These are phyloP conservation scores for Caenorhabditis inopinata DNA, from an alignment of 1,140 invertebrate genomes.

Conservation along the genomic window DNA sequence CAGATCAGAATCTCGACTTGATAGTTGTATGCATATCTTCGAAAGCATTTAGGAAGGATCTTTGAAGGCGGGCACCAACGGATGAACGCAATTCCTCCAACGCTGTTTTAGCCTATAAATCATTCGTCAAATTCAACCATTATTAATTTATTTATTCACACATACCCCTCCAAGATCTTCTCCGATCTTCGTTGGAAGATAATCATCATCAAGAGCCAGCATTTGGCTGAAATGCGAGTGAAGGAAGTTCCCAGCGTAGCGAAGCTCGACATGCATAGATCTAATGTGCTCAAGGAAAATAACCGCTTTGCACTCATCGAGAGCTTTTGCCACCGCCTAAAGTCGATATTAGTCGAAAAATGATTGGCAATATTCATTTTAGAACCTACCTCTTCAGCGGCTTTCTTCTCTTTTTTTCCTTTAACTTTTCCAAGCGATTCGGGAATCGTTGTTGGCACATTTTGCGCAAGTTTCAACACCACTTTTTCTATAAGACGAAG, in stretches of 20 bases:
- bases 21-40: conserved; percentile 24
- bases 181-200: not conserved
- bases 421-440: not conserved
- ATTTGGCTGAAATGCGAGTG: not conserved
- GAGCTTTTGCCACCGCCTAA: not conserved
- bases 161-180: not conserved
- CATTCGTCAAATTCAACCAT: too few relatives aligned
- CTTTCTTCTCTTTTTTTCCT: conserved; percentile 12
- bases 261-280: not conserved
- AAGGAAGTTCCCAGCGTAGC: not conserved
- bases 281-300: not conserved
- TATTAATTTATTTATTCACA: not conserved
- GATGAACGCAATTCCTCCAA: not conserved
- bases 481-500: not conserved
- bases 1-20: not conserved
- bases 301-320: not conserved
- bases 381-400: not conserved
- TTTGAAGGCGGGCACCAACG: not conserved
- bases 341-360: not conserved
- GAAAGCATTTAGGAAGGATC: not conserved
- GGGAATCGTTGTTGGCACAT: not conserved
- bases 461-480: not conserved
- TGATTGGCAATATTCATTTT: not conserved
- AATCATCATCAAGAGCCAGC: not conserved
- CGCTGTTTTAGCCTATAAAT: not conserved